Evolutionary conservation across 1,140 invertebrate genomes (phyloP), one percentile per base, ranked within the genome.

Genomic region (Apis cerana): DNA sequence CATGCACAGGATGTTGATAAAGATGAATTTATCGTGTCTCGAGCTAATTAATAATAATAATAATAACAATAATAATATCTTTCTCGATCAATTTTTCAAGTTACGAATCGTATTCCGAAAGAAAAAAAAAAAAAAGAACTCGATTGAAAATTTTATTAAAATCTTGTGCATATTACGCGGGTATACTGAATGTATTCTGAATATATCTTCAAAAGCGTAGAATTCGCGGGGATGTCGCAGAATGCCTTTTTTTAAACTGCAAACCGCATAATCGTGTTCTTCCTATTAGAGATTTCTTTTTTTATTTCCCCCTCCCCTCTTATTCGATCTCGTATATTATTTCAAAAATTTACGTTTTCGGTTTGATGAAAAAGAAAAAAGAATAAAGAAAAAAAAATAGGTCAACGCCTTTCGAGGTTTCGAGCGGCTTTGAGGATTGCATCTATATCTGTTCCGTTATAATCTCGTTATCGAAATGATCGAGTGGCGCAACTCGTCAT

Each of bases 1-100:
- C 33, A 7, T 80, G 69, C 69, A 78, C 71, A 79, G 65, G 77
- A 78, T 83, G 52, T 64, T 75, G 43, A 85, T 68, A 71, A 85
- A 72, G 19, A 72, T 27, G 58, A 19, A 7, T 43, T 72, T 13
- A 48, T 15, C 19, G 23, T 74, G 64, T n/a, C 13, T 52, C 71
- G 13, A 52, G 27, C 13, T 33, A 33, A 33, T 33, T 43, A 43
- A 43, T 43, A 43, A 43, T 7, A 43, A 33, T 33, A 33, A 33
- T 33, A 33, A 33, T 33, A 33, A 33, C 3, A 33, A 33, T 33
- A 33, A 33, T 33, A 33, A 33, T 33, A 27, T n/a, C n/a, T n/a
- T n/a, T n/a, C n/a, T n/a, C n/a, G n/a, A n/a, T 13, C 0, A 7
- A 56, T 27, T 1, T 27, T 27, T 27, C n/a, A 27, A 27, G 27